Evolutionary conservation across 2,888 invertebrate genomes (phyloP).

Genomic region (Proisotoma minuta): DNA sequence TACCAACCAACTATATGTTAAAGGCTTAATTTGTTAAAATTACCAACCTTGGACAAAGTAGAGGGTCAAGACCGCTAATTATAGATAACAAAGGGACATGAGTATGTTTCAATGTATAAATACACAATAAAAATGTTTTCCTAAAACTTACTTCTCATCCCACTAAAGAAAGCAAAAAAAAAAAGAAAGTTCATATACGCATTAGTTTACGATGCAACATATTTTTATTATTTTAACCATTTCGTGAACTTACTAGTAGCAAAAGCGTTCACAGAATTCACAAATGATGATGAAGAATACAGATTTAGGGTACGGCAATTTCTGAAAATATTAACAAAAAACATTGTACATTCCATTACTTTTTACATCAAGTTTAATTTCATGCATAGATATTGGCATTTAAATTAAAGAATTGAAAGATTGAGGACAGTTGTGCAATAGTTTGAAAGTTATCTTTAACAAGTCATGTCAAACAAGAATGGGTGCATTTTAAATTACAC

Average conservation of each 20-base stretch:
- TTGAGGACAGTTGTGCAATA: not conserved
- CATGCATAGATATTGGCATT: not conserved
- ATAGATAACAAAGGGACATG: not conserved
- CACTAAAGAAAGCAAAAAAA: too few relatives aligned
- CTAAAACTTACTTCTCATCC: conserved; percentile 77
- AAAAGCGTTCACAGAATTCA: conserved; percentile 97
- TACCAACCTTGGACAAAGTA: conserved; percentile 76
- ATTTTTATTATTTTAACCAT: too few relatives aligned
- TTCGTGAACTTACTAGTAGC: too few relatives aligned
- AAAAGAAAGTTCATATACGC: too few relatives aligned
- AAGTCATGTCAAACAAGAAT: not conserved
- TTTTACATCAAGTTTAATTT: not conserved
- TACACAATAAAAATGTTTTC: not conserved
- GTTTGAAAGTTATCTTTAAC: not conserved
- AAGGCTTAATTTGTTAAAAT: conserved; percentile 67
- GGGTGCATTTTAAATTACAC: not conserved
- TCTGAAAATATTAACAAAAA: conserved; percentile 10
- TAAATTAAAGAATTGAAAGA: too few relatives aligned
- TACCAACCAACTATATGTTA: conserved; percentile 49
- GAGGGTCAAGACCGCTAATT: conserved; percentile 81
- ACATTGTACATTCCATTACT: not conserved
- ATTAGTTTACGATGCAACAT: too few relatives aligned
- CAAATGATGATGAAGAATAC: conserved; percentile 91
- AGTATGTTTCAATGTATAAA: not conserved
- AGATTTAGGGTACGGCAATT: conserved; percentile 67